Conservation (phyloP, 2,113 vertebrate genomes). For the Muntiacus reevesi region DNA sequence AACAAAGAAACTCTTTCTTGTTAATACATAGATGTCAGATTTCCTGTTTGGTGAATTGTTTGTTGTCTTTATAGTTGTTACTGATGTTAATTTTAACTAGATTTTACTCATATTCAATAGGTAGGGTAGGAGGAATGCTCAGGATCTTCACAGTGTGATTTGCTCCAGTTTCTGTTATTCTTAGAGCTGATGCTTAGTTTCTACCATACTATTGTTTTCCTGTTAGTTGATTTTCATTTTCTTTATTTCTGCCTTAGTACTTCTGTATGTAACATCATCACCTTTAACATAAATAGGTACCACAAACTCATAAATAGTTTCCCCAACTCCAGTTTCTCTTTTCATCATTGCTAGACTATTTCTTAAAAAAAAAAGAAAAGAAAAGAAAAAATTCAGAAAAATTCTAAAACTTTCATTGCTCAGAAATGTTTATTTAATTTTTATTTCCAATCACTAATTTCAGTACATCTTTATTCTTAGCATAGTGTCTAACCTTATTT, state of each 20-base stretch:
- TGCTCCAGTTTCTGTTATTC: neutral
- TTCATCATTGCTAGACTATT: neutral
- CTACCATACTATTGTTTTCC: neutral
- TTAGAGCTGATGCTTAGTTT: neutral
- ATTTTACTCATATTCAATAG: neutral
- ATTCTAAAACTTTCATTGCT: neutral
- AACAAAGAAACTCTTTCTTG: neutral
- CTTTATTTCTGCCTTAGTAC: neutral
- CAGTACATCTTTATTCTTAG: neutral
- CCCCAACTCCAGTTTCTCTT: neutral
- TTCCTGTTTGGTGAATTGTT: neutral
- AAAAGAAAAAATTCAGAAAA: neutral
- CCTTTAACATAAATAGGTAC: neutral
- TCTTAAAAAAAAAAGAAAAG: neutral
- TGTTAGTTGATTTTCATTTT: neutral
- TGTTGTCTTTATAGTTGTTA: neutral
- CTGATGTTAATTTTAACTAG: neutral
- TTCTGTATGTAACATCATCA: neutral
- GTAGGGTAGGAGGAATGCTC: neutral
- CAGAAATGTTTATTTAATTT: neutral
- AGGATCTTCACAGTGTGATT: neutral
- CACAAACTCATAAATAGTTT: neutral
- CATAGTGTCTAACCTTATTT: neutral
- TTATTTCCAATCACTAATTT: neutral
- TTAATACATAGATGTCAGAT: neutral